A percentile compares a stretch with the other conserved stretches of the same genome.
Evolutionary conservation across 2,113 vertebrate species (phyloP).

Genomic region (Otus sunia): DNA sequence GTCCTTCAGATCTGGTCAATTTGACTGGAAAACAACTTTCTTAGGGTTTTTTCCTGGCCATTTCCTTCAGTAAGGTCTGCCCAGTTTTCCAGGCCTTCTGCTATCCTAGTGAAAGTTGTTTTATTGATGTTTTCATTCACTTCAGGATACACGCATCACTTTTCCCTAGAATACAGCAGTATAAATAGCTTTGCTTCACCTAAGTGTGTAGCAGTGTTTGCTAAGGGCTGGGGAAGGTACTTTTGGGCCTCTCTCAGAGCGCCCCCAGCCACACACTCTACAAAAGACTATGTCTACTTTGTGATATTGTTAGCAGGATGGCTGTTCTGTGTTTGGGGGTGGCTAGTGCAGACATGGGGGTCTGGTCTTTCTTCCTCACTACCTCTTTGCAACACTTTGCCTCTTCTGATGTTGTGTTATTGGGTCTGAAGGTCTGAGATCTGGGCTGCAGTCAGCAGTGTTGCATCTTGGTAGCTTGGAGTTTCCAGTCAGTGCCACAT

Average conservation of each 20-base stretch:
- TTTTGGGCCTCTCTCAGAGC: neutral
- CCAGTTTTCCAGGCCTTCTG: neutral
- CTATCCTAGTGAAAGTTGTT: neutral
- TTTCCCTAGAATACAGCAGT: neutral
- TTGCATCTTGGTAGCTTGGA: neutral
- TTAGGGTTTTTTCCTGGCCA: neutral
- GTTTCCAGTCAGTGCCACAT: neutral
- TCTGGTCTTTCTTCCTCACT: neutral
- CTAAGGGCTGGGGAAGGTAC: neutral
- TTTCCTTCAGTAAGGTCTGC: neutral
- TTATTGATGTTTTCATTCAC: neutral
- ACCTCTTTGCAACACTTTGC: neutral
- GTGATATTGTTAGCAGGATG: neutral
- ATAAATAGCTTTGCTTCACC: neutral
- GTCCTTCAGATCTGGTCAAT: neutral
- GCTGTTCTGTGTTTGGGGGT: neutral
- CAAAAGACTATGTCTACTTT: neutral
- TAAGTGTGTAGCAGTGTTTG: neutral
- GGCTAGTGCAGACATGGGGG: rapidly evolving
- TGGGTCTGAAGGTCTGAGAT: neutral
- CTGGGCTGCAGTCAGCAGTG: neutral
- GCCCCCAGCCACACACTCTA: rapidly evolving
- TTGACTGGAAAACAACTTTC: neutral
- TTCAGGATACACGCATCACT: neutral
- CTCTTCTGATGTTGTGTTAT: neutral